Base-by-base conservation (phyloP, 2,888 invertebrate genomes). In the Tenthredo amoena region DNA sequence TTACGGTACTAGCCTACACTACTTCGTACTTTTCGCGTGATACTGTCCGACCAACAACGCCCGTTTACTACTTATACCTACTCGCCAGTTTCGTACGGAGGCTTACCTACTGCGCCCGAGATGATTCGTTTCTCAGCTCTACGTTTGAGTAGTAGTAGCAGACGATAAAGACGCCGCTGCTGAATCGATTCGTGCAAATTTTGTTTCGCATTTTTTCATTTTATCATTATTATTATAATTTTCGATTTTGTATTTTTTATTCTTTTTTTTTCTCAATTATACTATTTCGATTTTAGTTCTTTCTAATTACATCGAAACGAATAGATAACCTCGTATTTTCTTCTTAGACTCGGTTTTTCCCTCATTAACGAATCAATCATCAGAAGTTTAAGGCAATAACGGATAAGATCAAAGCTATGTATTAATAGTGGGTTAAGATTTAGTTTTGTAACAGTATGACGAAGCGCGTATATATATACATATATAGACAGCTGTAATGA, bases 1-100 rank as follows among this genome's bases (percentile, higher is more conserved):
- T 71, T 55, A 82, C 71, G 85, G 76, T 71, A 68, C 85, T 37
- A 18, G 47, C 72, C 3, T 65, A 68, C 85, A 79, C 85, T 79
- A 85, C 82, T 72, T 65, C 71, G 43, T 12, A 31, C 85, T 62
- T 37, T 18, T 62, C 71, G 65, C 26, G 3, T 31, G 18, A 50
- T 43, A 58, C 50, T 65, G 90, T 88, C 91, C 88, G 91, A 91
- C 90, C 89, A 87, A 88, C 92, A 92, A 91, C 89, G 9, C 92
- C 90, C 92, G 90, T 89, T 92, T 92, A 92, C 91, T 91, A 91
- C 90, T 91, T 86, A 68, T 43, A n/a, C 71, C 31, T 43, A 31
- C 58, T 62, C 76, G 85, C 10, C 31, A 40, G 58, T 79, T 85
- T 58, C 83, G 91, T 92, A 92, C 88, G 87, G 87, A 89, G 90